A percentile compares a stretch with the other conserved stretches of the same genome.
Evolutionary conservation across 2,888 invertebrate genomes (phyloP).

Genomic region (Petrolisthes manimaculis): DNA sequence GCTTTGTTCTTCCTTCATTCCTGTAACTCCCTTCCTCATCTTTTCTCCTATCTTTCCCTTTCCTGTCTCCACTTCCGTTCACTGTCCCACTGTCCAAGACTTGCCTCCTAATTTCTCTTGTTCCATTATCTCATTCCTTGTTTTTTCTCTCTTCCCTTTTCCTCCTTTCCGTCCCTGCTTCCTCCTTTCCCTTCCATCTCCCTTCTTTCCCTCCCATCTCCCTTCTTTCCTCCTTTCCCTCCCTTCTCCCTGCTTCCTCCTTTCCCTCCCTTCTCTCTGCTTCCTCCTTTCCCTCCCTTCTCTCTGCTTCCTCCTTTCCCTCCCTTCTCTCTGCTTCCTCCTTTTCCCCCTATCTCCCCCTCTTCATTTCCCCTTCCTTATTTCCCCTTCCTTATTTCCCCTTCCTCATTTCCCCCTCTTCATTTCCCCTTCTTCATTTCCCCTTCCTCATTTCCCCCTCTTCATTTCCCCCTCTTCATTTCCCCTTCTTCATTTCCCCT

Average conservation of each 20-base stretch:
- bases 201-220: background rate
- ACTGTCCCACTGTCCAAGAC: background rate
- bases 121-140: background rate
- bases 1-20: background rate
- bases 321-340: background rate
- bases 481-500: background rate
- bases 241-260: background rate
- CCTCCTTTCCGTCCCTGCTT: background rate
- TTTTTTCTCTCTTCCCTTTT: background rate
- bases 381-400: background rate
- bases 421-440: background rate
- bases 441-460: background rate
- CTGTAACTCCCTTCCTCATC: background rate
- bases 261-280: background rate
- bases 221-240: background rate
- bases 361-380: background rate
- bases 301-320: background rate
- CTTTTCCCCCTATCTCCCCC: background rate
- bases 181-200: background rate
- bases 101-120: background rate
- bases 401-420: background rate
- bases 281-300: background rate
- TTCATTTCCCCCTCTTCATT: background rate
- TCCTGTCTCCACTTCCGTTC: background rate
- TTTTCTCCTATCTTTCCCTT: background rate